A percentile compares a stretch with the other conserved stretches of the same genome.
phyloP scores from a whole-genome alignment of 35 echinoderm and acorn worm genomes.

The Hemicentrotus pulcherrimus region DNA sequence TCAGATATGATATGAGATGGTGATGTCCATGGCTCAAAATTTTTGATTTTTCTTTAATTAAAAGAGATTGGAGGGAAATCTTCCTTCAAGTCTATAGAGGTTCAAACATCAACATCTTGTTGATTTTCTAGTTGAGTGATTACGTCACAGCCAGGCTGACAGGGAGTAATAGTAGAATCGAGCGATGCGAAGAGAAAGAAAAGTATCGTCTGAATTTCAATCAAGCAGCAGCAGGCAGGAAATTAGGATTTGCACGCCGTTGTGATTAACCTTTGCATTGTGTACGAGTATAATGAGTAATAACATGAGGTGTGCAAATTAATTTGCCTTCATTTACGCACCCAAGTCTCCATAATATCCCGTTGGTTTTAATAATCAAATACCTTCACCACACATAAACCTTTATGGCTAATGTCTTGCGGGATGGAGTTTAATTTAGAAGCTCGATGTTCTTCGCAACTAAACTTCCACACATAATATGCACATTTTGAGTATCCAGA shows the following conservation, averaged over 20 bases:
- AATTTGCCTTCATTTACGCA: slow-evolving; percentile 27
- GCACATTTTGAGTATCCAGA: background rate
- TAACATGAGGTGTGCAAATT: slow-evolving; percentile 34
- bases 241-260: slow-evolving; percentile 7
- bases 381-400: background rate
- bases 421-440: background rate
- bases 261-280: slow-evolving; percentile 14
- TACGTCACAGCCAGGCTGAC: background rate
- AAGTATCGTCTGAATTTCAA: slow-evolving; percentile 33
- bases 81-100: background rate
- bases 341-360: background rate
- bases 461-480: background rate
- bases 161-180: background rate
- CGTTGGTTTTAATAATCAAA: slow-evolving; percentile 30
- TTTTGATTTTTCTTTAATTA: too few relatives aligned
- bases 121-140: background rate
- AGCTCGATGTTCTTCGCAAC: background rate
- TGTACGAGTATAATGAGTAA: slow-evolving; percentile 3
- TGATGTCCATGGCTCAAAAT: too few relatives aligned
- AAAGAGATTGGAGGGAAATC: too few relatives aligned
- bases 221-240: background rate
- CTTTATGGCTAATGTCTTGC: background rate
- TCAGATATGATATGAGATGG: too few relatives aligned
- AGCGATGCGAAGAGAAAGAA: background rate
- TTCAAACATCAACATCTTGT: background rate